These are phyloP conservation scores for Scolopax mira DNA, from an alignment of 2,113 vertebrate genomes.

Conservation along the genomic window DNA sequence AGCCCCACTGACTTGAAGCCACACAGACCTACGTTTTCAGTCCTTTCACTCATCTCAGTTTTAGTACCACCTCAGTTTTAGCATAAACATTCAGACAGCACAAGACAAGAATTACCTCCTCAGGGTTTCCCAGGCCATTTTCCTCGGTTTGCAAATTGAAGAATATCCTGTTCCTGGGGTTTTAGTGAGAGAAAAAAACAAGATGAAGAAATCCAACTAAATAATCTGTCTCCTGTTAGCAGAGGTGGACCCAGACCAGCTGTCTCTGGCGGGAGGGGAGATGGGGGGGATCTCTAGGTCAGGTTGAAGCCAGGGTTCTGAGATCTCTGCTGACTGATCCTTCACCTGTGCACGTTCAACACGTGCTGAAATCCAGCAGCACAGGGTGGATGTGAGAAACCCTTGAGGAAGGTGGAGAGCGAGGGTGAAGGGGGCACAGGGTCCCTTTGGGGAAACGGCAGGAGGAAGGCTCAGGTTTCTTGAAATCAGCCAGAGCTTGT, in stretches of 20 bases:
- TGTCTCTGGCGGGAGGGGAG: neutral
- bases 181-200: neutral
- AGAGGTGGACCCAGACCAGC: neutral
- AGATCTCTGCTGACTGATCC: neutral
- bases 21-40: neutral
- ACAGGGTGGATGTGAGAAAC: neutral
- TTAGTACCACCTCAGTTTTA: neutral
- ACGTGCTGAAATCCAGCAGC: neutral
- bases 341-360: neutral
- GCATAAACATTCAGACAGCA: neutral
- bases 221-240: neutral
- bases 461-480: neutral
- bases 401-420: neutral
- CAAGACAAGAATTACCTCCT: neutral
- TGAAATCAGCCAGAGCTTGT: neutral
- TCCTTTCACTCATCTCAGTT: neutral
- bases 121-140: neutral
- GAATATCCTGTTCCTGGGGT: neutral
- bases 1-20: neutral
- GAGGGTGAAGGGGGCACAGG: neutral
- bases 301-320: neutral
- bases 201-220: neutral
- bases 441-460: neutral
- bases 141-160: neutral
- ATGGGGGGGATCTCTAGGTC: neutral